These are phyloP conservation scores for Xanthia icteritia DNA, from an alignment of 2,888 invertebrate genomes.

Conservation along the genomic window DNA sequence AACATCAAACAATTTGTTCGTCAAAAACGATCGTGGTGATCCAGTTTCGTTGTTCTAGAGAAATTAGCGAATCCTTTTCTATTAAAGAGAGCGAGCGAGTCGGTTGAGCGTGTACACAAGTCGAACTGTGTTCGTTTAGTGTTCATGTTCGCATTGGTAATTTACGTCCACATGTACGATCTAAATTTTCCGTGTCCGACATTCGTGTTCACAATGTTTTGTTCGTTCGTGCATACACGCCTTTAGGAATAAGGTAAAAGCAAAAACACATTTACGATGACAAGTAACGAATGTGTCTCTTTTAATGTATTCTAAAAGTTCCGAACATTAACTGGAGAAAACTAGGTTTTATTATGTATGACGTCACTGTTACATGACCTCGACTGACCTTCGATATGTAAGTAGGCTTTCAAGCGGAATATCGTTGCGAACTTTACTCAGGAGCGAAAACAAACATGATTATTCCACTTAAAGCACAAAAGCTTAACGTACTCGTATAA, in stretches of 20 bases:
- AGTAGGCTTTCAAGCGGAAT: constrained; percentile 21
- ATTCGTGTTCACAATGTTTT: too few species aligned
- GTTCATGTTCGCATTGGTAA: too few species aligned
- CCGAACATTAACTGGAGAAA: constrained; percentile 33
- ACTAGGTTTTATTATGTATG: constrained; percentile 16
- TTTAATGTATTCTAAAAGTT: constrained; percentile 34
- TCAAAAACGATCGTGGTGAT: too few species aligned
- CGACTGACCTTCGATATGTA: constrained; percentile 28
- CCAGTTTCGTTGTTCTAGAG: too few species aligned
- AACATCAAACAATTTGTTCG: too few species aligned
- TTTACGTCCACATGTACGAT: too few species aligned
- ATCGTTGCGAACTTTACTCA: constrained; percentile 27
- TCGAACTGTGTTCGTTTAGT: too few species aligned
- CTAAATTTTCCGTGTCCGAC: too few species aligned
- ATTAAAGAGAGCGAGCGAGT: too few species aligned
- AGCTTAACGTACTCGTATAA: constrained; percentile 1
- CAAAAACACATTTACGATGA: constrained; percentile 33
- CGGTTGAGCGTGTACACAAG: too few species aligned
- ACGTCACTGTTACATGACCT: constrained; percentile 24
- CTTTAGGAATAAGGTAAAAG: constrained; percentile 8
- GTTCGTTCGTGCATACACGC: too few species aligned
- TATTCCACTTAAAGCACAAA: constrained; percentile 22
- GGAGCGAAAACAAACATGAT: constrained; percentile 29
- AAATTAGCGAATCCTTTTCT: too few species aligned
- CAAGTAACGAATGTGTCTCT: constrained; percentile 7